Evolutionary conservation across 2,888 invertebrate genomes (phyloP), one percentile per base, ranked within the genome.

Genomic region (Lamellibrachia satsuma): DNA sequence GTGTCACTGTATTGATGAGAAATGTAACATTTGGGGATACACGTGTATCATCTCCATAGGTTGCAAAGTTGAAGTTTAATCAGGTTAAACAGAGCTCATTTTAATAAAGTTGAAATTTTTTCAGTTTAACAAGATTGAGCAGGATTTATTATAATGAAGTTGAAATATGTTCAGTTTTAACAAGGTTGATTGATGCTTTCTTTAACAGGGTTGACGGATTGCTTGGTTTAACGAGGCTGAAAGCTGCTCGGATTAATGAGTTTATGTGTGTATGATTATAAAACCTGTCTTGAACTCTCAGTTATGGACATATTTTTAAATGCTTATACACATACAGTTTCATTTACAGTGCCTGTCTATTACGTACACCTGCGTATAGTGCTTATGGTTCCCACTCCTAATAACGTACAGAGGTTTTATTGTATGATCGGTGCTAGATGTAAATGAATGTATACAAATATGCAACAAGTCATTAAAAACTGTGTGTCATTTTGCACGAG

Each of bases 401-500:
- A 55, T 55, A 75, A 15, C 22, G 75, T 75, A 75, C 15, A 75
- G 4, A 75, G 15, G 15, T 75, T 75, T 75, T 75, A 15, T 15
- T 75, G 15, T 75, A 75, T 22, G 22, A 75, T 3, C 15, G 15
- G 75, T 75, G 75, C 75, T 22, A 75, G 22, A 22, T 75, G 75
- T 75, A 75, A 75, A 75, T 75, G 75, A 75, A 75, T 75, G 75
- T 75, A 22, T 75, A 75, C 22, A 75, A 75, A 75, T 75, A 75
- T 75, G 75, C 75, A 75, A 75, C 75, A 75, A 75, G 75, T 75
- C n/a, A 11, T 2, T 75, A 15, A 75, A 6, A 22, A 75, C 22
- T 22, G 22, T 75, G 22, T 15, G 75, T 75, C 75, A 75, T 22
- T 75, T 6, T 22, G 75, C 75, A 75, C 75, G 22, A 75, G 75